These are phyloP conservation scores for Bilobella aurantiaca DNA, from an alignment of 1,140 invertebrate species.

Conservation along the genomic window DNA sequence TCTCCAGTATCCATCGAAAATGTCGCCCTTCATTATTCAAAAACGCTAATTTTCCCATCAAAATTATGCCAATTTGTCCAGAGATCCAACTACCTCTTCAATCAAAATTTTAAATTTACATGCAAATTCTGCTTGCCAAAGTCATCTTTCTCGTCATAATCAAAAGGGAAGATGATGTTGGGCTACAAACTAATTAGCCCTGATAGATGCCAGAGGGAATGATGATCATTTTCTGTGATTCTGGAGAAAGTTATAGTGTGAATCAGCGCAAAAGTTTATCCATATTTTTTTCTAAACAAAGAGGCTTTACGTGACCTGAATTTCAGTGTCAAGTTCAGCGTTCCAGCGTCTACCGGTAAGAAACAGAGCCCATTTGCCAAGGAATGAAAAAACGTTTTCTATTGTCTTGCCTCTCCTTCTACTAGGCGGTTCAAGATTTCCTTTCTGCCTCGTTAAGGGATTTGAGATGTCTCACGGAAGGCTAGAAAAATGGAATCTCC, in stretches of 20 bases:
- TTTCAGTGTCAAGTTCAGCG: background rate
- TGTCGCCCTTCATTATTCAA: background rate
- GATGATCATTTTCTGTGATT: background rate
- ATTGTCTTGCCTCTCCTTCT: background rate
- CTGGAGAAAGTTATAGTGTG: background rate
- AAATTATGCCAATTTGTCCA: too few relatives aligned
- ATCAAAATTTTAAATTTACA: too few relatives aligned
- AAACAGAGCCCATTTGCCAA: background rate
- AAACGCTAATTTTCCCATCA: background rate
- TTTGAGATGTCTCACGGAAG: background rate
- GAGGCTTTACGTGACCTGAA: background rate
- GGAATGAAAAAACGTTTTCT: background rate
- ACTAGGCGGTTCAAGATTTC: background rate
- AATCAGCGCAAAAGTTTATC: background rate
- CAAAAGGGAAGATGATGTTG: background rate
- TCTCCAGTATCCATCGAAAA: background rate
- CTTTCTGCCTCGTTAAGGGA: background rate
- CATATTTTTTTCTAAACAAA: background rate
- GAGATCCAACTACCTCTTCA: too few relatives aligned
- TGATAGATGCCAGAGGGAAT: background rate
- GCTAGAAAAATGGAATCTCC: background rate
- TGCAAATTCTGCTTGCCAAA: too few relatives aligned
- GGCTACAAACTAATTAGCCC: background rate
- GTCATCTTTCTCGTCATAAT: background rate
- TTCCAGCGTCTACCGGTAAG: too few relatives aligned